These are phyloP conservation scores for Stichopus chloronotus DNA, from an alignment of 35 echinoderm and acorn worm genomes.

Conservation along the genomic window DNA sequence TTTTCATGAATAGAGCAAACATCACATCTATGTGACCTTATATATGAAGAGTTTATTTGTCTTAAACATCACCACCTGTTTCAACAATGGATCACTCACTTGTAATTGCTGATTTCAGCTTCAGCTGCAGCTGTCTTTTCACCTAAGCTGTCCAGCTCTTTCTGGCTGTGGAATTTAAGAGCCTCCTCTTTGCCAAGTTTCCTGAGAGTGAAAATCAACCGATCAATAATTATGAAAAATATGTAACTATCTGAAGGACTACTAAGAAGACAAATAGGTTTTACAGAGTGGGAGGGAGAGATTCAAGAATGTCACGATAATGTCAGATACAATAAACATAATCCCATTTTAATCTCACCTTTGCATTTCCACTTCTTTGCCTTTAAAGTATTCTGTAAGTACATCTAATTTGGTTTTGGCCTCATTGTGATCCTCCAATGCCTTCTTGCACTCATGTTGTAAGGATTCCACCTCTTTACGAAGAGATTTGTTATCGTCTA, in stretches of 20 bases:
- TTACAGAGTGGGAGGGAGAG: neutral
- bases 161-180: slow-evolving; percentile 72
- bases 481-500: slow-evolving; percentile 56
- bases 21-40: too few relatives aligned
- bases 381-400: slow-evolving; percentile 80
- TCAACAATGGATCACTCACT: slow-evolving; percentile 40
- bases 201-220: slow-evolving; percentile 43
- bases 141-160: slow-evolving; percentile 63
- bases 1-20: too few relatives aligned
- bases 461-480: slow-evolving; percentile 59
- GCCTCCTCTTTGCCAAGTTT: slow-evolving; percentile 86
- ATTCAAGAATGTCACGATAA: neutral
- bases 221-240: neutral
- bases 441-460: slow-evolving; percentile 58
- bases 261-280: neutral
- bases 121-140: slow-evolving; percentile 75
- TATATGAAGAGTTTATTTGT: too few relatives aligned
- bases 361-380: slow-evolving; percentile 80
- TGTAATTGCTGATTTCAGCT: slow-evolving; percentile 76
- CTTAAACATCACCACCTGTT: too few relatives aligned
- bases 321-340: neutral
- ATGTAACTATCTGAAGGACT: neutral
- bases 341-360: slow-evolving; percentile 31
- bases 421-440: slow-evolving; percentile 51
- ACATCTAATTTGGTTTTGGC: slow-evolving; percentile 75